Conservation (phyloP, 2,113 vertebrate species). For the Corythornis vintsioides region DNA sequence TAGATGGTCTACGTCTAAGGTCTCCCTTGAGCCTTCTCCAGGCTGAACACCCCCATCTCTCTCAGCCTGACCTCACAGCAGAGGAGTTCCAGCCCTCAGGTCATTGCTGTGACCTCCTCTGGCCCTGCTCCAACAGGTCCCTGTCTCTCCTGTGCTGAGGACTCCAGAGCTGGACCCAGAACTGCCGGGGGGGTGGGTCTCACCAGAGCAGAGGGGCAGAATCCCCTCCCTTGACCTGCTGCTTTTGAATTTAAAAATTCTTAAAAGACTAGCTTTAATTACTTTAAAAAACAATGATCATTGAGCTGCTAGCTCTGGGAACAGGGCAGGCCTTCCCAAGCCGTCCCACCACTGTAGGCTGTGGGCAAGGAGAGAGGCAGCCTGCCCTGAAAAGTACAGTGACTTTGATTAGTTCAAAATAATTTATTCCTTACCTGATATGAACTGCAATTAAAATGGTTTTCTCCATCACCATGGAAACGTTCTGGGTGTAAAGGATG, state of each 20-base stretch:
- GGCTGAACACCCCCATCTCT: not conserved
- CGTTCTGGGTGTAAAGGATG: not conserved
- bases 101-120: not conserved
- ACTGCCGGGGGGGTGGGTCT: not conserved
- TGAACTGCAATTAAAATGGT: not conserved
- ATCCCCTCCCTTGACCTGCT: not conserved
- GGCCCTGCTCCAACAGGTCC: not conserved
- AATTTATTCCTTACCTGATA: not conserved
- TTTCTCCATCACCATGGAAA: not conserved
- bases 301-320: not conserved
- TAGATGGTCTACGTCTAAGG: no score
- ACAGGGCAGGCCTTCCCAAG: not conserved
- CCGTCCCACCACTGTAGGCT: not conserved
- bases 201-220: not conserved
- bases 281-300: not conserved
- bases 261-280: not conserved
- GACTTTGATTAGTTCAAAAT: not conserved
- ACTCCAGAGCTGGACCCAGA: not conserved
- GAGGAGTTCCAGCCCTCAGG: not conserved
- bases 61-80: not conserved
- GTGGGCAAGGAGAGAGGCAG: not conserved
- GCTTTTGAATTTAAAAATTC: no score
- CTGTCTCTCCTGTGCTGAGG: not conserved
- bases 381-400: not conserved
- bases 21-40: not conserved